These are phyloP conservation scores for Phyllotreta cruciferae DNA, from an alignment of 2,888 invertebrate species.

Conservation along the genomic window DNA sequence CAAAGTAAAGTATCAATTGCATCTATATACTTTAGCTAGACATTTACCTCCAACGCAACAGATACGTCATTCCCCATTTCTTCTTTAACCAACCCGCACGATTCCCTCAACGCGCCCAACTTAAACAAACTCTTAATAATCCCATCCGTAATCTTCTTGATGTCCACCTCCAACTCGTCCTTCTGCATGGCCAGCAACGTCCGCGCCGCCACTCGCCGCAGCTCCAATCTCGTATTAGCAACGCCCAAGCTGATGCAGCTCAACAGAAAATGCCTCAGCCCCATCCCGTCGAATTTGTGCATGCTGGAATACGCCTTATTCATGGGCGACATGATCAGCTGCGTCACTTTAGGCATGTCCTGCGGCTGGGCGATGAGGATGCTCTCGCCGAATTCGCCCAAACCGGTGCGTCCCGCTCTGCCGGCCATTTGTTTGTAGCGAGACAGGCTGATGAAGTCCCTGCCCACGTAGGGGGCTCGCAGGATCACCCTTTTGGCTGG, in stretches of 20 bases:
- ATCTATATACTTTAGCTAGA: no score
- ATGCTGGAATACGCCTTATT: conserved; percentile 70
- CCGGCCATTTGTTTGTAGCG: conserved; percentile 97
- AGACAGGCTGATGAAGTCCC: conserved; percentile 57
- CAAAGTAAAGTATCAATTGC: no score
- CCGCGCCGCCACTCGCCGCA: conserved; percentile 64
- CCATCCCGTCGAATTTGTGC: conserved; percentile 63
- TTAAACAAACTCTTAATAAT: conserved; percentile 61
- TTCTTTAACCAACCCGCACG: conserved; percentile 35
- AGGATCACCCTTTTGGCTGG: conserved; percentile 89
- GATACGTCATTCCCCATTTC: conserved; percentile 44
- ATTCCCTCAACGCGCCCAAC: conserved; percentile 58
- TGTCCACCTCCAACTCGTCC: conserved; percentile 56
- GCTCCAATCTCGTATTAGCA: conserved; percentile 63
- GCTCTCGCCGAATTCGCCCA: conserved; percentile 84
- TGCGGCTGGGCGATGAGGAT: conserved; percentile 76
- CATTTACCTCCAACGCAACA: conserved; percentile 50
- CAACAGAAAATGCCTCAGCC: conserved; percentile 69
- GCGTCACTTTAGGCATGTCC: conserved; percentile 67
- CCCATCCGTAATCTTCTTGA: conserved; percentile 60
- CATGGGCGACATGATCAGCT: conserved; percentile 70
- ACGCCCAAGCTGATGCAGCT: conserved; percentile 73
- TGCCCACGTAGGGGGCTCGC: conserved; percentile 71
- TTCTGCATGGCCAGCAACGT: conserved; percentile 73
- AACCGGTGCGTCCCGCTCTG: conserved; percentile 90